Base-by-base conservation (phyloP, 2,888 invertebrate genomes). In the Lydus trimaculatus region DNA sequence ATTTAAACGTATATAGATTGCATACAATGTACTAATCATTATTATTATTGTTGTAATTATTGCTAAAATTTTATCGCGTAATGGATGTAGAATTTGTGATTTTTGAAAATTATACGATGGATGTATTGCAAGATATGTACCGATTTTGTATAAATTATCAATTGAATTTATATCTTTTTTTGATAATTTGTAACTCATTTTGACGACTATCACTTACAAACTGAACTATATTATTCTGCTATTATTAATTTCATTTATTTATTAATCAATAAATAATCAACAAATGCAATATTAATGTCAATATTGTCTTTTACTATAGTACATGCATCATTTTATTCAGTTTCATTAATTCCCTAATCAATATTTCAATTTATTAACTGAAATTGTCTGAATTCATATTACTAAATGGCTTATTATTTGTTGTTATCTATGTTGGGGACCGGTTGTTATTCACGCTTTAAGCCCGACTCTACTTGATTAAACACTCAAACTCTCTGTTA, bases 171-270 rank as follows among this genome's bases (percentile, higher is more conserved):
- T 56, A 15, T 56, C 56, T 25, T 13, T 23, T 25, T 25, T 56
- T 25, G 56, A 56, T 56, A 56, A 25, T 56, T 56, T 56, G 25
- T 56, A 56, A 56, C 56, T 56, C 56, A 56, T 56, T 23, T 43
- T 17, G 43, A 33, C 33, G 11, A 33, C 8, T 33, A 7, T 7
- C 33, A 33, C 33, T 33, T 6, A 33, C 11, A 1, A 33, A 33
- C 39, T 39, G 39, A 39, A 39, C n/a, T n/a, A n/a, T n/a, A n/a
- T n/a, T n/a, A n/a, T n/a, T n/a, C n/a, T n/a, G n/a, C n/a, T n/a
- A n/a, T n/a, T n/a, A 28, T 28, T 28, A 3, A 2, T 28, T 4
- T 36, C 36, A 13, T 36, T 15, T 13, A 0, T 33, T 33, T 36
- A 36, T 36, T 36, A 36, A 36, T 36, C 36, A 36, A 36, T 36